phyloP scores from a whole-genome alignment of 2,113 vertebrate genomes.

The Coryphaenoides rupestris region DNA sequence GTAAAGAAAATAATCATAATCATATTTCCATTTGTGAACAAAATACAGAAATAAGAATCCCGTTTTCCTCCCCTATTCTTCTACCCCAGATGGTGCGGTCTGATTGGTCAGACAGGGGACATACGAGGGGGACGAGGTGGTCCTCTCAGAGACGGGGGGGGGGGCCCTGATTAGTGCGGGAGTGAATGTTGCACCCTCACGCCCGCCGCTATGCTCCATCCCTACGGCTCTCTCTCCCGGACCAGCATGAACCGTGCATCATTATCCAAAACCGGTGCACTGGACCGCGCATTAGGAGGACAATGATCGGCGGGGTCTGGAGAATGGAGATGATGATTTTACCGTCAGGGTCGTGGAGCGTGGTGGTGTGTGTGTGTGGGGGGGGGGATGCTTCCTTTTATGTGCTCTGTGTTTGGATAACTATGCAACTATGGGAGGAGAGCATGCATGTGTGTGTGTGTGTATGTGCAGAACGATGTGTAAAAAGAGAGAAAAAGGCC shows the following conservation, averaged over 20 bases:
- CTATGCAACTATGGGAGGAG: constrained; percentile 24
- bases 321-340: constrained; percentile 63
- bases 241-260: constrained; percentile 57
- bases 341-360: constrained; percentile 17
- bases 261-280: constrained; percentile 58
- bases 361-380: constrained; percentile 13
- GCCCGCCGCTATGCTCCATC: too few species aligned
- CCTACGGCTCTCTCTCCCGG: constrained; percentile 37
- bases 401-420: constrained; percentile 27
- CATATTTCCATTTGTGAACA: too few species aligned
- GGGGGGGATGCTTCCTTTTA: constrained; percentile 35
- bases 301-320: constrained; percentile 61
- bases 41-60: too few species aligned
- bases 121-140: too few species aligned
- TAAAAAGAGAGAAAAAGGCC: constrained; percentile 30
- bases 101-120: too few species aligned
- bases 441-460: background rate
- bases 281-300: constrained; percentile 48
- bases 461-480: constrained; percentile 14
- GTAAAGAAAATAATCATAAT: too few species aligned
- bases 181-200: constrained; percentile 33
- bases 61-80: too few species aligned
- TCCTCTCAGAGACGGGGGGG: too few species aligned
- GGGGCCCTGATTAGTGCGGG: constrained; percentile 33
- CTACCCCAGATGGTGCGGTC: too few species aligned